phyloP scores from a whole-genome alignment of 2,113 vertebrate genomes.

The Nymphicus hollandicus region DNA sequence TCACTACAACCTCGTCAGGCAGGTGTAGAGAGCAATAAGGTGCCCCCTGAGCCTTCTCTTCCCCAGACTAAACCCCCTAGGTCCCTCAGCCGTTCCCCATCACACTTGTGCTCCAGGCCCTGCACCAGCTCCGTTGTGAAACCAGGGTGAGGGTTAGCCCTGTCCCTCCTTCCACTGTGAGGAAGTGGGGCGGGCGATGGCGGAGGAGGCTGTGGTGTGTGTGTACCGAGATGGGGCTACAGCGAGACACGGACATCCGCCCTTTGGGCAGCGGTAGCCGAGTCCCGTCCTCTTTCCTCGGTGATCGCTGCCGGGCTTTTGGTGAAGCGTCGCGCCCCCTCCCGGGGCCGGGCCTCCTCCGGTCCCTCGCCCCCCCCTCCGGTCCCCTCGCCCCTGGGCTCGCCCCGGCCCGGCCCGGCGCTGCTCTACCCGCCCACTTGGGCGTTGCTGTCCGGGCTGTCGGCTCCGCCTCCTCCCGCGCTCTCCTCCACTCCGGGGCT shows the following conservation, averaged over 20 bases:
- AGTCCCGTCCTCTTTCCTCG: neutral
- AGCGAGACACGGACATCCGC: too few species aligned
- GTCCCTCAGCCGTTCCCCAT: neutral
- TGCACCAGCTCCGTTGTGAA: too few species aligned
- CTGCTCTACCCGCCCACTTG: neutral
- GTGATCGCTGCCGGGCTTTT: too few species aligned
- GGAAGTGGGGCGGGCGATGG: fast-evolving
- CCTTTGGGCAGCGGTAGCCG: neutral
- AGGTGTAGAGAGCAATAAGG: fast-evolving
- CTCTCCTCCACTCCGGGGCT: neutral
- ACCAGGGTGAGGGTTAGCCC: too few species aligned
- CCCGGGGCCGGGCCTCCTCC: too few species aligned
- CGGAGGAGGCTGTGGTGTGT: fast-evolving
- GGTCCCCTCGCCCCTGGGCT: too few species aligned
- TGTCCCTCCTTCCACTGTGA: fast-evolving
- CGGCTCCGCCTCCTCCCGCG: neutral
- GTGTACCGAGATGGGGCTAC: neutral
- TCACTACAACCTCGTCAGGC: too few species aligned
- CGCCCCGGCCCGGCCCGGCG: neutral
- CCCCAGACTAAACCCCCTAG: neutral
- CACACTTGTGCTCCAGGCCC: too few species aligned
- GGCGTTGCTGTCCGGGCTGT: neutral
- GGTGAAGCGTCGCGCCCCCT: too few species aligned
- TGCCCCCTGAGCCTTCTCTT: neutral
- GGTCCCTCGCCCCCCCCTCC: fast-evolving